These are phyloP conservation scores for Eilema caniola DNA, from an alignment of 2,888 invertebrate species.

Conservation along the genomic window DNA sequence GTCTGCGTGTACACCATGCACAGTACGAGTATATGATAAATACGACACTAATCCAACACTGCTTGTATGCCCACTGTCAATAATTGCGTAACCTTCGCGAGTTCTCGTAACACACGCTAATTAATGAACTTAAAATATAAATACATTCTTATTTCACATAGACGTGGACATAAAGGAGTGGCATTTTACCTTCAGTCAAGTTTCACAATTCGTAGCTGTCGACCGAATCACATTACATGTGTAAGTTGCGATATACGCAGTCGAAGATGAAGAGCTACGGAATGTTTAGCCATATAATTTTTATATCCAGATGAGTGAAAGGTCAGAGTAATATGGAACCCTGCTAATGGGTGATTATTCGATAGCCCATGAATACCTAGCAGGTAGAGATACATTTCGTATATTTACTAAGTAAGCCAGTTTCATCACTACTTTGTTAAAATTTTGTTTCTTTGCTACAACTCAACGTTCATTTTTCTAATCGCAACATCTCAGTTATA, in stretches of 20 bases:
- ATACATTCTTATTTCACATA: slow-evolving; percentile 39
- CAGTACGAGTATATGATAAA: slow-evolving; percentile 42
- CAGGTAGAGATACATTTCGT: not conserved
- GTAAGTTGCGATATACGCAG: slow-evolving; percentile 50
- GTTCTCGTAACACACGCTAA: slow-evolving; percentile 63
- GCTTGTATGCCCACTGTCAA: slow-evolving; percentile 49
- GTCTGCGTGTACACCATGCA: slow-evolving; percentile 20
- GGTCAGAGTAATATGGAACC: slow-evolving; percentile 21
- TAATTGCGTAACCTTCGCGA: slow-evolving; percentile 58
- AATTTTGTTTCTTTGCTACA: slow-evolving; percentile 29
- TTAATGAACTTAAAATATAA: slow-evolving; percentile 58
- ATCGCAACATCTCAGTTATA: slow-evolving; percentile 56
- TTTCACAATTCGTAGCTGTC: slow-evolving; percentile 58
- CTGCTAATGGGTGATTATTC: slow-evolving; percentile 22
- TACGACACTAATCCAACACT: slow-evolving; percentile 44
- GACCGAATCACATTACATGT: slow-evolving; percentile 33
- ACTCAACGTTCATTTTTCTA: slow-evolving; percentile 47
- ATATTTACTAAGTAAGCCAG: not conserved
- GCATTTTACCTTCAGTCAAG: slow-evolving; percentile 52
- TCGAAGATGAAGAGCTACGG: slow-evolving; percentile 41
- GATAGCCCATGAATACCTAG: slow-evolving; percentile 31
- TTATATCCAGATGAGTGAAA: slow-evolving; percentile 27
- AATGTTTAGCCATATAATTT: slow-evolving; percentile 29
- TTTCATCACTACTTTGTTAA: not conserved
- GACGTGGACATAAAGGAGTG: slow-evolving; percentile 51